Evolutionary conservation across 2,113 vertebrate genomes (phyloP), one percentile per base, ranked within the genome.

Genomic region (Cyprinus carpio): DNA sequence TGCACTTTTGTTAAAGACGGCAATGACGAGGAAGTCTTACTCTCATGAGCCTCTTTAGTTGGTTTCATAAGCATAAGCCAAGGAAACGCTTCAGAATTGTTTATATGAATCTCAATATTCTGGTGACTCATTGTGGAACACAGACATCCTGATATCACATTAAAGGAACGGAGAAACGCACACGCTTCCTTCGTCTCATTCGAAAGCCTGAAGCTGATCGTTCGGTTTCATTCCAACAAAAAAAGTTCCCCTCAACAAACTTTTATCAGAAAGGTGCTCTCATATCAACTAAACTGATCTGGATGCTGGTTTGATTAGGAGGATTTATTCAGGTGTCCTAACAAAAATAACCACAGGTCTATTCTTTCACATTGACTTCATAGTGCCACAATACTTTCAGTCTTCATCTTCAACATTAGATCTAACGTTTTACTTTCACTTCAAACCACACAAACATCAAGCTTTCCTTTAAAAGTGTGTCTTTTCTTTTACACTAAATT

Each of bases 131-230:
- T 64, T 67, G 67, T 8, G 18, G 34, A 71, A 71, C 67, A 11
- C 67, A 71, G 67, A 37, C 67, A 37, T 71, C 18, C 67, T 71
- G 67, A 71, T 37, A 71, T 71, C 67, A 71, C 31, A 71, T 71
- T 71, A 71, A 69, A 37, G 31, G 31, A 69, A 71, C 8, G 18
- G 31, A 11, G 49, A 71, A 71, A 71, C 4, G 31, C 31, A 69
- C 18, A 34, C 8, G 65, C 65, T 69, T 20, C 29, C 29, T 20
- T 69, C 31, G 8, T 71, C 67, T 37, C 31, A 23, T 71, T 71
- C 37, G 11, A 37, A 37, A 71, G 67, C 67, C 67, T 37, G 7
- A 37, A 71, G 31, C 31, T 71, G 67, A 71, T 71, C 31, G 2
- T 71, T 34, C 1, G 3, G 29, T 69, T 69, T 37, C 8, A 37